Base-by-base conservation (phyloP, 2,888 invertebrate species). In the Hypercompe scribonia region DNA sequence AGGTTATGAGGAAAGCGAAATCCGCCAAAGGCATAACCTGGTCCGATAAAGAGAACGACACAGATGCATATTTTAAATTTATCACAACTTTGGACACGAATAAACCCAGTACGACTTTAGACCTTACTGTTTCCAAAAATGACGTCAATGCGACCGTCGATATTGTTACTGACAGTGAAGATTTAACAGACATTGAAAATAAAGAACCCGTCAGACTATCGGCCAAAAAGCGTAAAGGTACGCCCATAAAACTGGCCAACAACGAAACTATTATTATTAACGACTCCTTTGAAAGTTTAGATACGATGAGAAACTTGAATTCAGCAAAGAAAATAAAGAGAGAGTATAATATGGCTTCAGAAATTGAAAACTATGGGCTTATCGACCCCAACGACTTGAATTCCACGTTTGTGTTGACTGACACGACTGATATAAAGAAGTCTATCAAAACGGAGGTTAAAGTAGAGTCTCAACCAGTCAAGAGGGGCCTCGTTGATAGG, bases 11-110 rank as follows among this genome's bases (percentile, higher is more conserved):
- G 78, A 95, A 96, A 76, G 93, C 96, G 0, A 97, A 97, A 83
- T 96, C 96, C 0, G 94, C 96, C 1, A 96, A 96, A 84, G 94
- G 94, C 42, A 96, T 97, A 24, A 96, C 96, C 21, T 97, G 97
- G 97, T 95, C 96, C 0, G 97, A 97, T 79, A 90, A 90, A 61
- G 92, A 94, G 21, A 69, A 76, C 0, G 91, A 92, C 54, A 84
- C 73, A 3, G 92, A 93, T 61, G 76, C 90, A 0, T 87, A 91
- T 34, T 92, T 94, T 82, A 91, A 91, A 81, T 93, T 90, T 76
- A 88, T 95, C 34, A 89, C 91, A 0, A 91, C 89, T 18, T 74
- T 96, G 36, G 92, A 94, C 46, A 70, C 93, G 10, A 86, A 91
- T 1, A 90, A 91, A 73, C 94, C 93, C 0, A 88, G 87, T 2